Base-by-base conservation (phyloP, 1,140 invertebrate species). In the Euglossa dilemma region DNA sequence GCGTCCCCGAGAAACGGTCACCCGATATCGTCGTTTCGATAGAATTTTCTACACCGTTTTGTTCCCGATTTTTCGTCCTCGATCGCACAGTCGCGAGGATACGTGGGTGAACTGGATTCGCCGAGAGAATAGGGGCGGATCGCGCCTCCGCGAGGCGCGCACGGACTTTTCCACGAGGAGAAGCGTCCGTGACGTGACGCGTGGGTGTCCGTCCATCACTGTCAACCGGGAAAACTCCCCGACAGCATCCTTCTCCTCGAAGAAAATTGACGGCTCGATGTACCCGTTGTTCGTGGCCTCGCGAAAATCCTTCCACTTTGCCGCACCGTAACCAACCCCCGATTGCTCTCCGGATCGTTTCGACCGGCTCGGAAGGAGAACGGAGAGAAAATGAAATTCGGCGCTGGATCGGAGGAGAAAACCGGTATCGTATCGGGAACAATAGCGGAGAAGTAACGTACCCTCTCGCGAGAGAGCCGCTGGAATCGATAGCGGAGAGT, bases 121-220 rank as follows among this genome's bases (percentile, higher is more conserved):
- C 36, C 18, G 18, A 9, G 63, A 12, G 28, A 20, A 43, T 18
- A 64, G 20, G 66, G 66, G 66, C 47, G 45, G 66, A 23, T 69
- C 66, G 43, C 66, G 43, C 43, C 36, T 14, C 43, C 25, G 61
- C 43, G 23, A n/a, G 36, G 43, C 16, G n/a, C 7, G 28, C 18
- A 56, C 36, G 72, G n/a, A 18, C 36, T 66, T 43, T 52, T 91
- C 83, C 85, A 56, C 73, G 57, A 83, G 28, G 52, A 69, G 84
- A 47, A 54, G 20, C 50, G 23, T 14, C 47, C 69, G 56, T 76
- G 85, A 87, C 75, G 73, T 87, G 47, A 67, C 54, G 59, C 75
- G 72, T 59, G 52, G 61, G 75, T 85, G 83, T 85, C 82, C 75
- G 86, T 91, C 88, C 56, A 85, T 92, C 89, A 91, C 77, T 90